Evolutionary conservation across 2,113 vertebrate genomes (phyloP).

Genomic region (Anoura caudifer): DNA sequence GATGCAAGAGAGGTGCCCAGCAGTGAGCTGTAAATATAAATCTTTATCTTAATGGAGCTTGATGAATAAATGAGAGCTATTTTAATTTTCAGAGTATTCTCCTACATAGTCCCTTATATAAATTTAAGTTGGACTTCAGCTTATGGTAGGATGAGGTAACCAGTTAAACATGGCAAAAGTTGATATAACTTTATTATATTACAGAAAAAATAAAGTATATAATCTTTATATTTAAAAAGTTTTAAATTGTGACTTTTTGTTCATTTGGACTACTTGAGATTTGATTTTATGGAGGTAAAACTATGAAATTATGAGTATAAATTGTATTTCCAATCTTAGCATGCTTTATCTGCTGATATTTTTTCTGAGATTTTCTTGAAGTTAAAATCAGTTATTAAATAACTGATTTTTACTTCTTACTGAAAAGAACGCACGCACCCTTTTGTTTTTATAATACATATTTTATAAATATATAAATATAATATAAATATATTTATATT

Average conservation of each 20-base stretch:
- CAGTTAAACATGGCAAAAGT: not conserved
- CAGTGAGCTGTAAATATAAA: not conserved
- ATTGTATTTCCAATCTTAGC: not conserved
- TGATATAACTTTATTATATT: not conserved
- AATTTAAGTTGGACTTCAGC: not conserved
- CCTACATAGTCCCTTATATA: not conserved
- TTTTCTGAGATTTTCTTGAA: slow-evolving; percentile 2
- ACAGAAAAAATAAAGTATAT: not conserved
- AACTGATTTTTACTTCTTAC: slow-evolving; percentile 49
- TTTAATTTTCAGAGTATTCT: slow-evolving; percentile 21
- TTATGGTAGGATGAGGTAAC: not conserved
- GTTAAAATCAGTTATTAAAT: slow-evolving; percentile 31
- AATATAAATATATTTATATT: too few relatives aligned
- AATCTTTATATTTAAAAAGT: not conserved
- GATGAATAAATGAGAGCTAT: not conserved
- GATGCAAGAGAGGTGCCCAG: not conserved
- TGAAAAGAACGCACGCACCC: not conserved
- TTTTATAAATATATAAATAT: too few relatives aligned
- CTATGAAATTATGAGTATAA: not conserved
- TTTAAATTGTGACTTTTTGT: not conserved
- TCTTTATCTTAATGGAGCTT: not conserved
- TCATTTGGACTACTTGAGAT: not conserved
- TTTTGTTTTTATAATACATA: too few relatives aligned
- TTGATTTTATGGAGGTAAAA: slow-evolving; percentile 20
- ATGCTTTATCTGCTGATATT: not conserved